Evolutionary conservation across 2,888 invertebrate species (phyloP), one percentile per base, ranked within the genome.

Genomic region (Branchinecta sandiegonensis): DNA sequence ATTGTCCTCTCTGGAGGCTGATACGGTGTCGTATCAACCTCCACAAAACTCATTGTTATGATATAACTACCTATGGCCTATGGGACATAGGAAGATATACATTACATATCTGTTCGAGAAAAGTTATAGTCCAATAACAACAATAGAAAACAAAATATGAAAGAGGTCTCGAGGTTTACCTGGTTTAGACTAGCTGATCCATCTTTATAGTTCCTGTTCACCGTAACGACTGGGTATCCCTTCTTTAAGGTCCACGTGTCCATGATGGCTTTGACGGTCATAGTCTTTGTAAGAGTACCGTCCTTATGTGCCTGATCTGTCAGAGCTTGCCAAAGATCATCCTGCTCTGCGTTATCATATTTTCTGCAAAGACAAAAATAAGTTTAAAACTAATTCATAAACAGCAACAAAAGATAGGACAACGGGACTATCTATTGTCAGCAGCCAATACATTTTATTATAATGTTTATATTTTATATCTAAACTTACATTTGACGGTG

Each of bases 191-290:
- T 79, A 13, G 86, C 85, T 0, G 84, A 81, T 67, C 83, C 84
- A 63, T 80, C 81, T 1, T 81, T 77, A 75, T 88, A 88, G 76
- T 88, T 82, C 72, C 90, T 83, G 13, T 80, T 80, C 10, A 88
- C 85, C 64, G 83, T 85, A 48, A 91, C 80, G 2, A 90, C 82
- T 0, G 91, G 92, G 63, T 90, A 79, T 48, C 90, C 82, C 74
- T 89, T 88, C 75, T 88, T 86, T 13, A 85, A 83, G 17, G 90
- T 87, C 93, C 92, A 94, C 13, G 88, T 86, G 50, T 83, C 84
- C 2, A 89, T 89, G 48, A 93, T 86, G 64, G 84, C 83, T 47
- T 83, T 82, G 4, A 85, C 78, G 69, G 84, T 84, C 65, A 86
- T 79, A 13, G 79, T 79, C 4, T 74, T 73, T 64, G 83, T 81